A percentile compares a stretch with the other conserved stretches of the same genome.
phyloP scores from a whole-genome alignment of 2,888 invertebrate species.

The Plebejus melissa region DNA sequence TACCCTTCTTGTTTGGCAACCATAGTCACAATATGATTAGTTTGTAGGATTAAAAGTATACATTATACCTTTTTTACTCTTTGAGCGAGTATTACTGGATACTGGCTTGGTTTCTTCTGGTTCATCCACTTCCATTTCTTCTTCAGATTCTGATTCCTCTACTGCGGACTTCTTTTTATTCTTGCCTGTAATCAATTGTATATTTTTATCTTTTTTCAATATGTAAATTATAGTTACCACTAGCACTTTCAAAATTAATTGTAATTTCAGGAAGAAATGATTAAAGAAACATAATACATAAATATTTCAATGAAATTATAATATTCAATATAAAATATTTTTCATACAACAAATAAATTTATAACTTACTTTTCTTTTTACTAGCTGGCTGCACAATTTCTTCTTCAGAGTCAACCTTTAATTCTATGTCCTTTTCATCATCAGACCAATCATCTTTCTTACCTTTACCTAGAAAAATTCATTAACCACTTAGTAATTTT shows the following conservation, averaged over 20 bases:
- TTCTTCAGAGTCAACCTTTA: conserved; percentile 65
- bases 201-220: neutral
- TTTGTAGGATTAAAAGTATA: neutral
- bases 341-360: neutral
- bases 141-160: conserved; percentile 72
- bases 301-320: too few species aligned
- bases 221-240: too few species aligned
- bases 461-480: conserved; percentile 60
- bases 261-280: too few species aligned
- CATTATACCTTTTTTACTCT: conserved; percentile 63
- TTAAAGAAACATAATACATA: too few species aligned
- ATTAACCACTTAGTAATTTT: neutral
- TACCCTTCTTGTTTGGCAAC: too few species aligned
- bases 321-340: neutral
- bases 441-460: conserved; percentile 79
- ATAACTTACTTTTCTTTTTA: conserved; percentile 67
- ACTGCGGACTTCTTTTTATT: conserved; percentile 67
- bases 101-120: conserved; percentile 60
- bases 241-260: too few species aligned
- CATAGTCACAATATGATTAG: too few species aligned
- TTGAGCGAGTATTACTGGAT: conserved; percentile 54
- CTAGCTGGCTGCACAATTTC: conserved; percentile 61
- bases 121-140: conserved; percentile 60
- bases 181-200: conserved; percentile 39
- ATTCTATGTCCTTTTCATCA: conserved; percentile 68